phyloP scores from a whole-genome alignment of 2,797 vertebrate genomes.

The Phrynocephalus forsythii region DNA sequence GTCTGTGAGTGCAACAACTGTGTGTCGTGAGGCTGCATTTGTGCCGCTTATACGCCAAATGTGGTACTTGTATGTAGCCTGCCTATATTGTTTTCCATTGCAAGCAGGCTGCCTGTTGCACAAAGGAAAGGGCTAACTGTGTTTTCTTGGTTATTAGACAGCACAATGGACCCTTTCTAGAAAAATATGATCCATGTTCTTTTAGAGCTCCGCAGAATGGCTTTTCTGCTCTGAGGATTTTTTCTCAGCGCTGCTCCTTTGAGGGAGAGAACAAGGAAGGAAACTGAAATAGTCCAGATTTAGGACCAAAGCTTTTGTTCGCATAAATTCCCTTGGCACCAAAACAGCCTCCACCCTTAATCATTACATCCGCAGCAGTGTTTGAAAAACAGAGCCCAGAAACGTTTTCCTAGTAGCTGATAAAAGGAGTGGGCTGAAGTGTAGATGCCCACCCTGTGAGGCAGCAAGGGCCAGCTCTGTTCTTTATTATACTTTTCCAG shows the following conservation, averaged over 20 bases:
- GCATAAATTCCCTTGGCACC: slow-evolving; percentile 83
- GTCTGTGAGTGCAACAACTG: background rate
- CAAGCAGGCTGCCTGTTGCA: background rate
- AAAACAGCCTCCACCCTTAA: slow-evolving; percentile 89
- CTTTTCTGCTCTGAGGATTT: slow-evolving; percentile 37
- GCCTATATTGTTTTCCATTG: background rate
- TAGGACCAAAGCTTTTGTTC: slow-evolving; percentile 92
- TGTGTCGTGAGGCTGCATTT: background rate
- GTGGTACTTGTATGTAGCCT: background rate
- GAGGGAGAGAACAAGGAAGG: slow-evolving; percentile 95
- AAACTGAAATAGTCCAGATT: slow-evolving; percentile 87
- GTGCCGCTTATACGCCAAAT: background rate
- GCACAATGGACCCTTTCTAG: slow-evolving; percentile 47
- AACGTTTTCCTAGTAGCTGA: slow-evolving; percentile 49
- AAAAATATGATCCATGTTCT: slow-evolving; percentile 46
- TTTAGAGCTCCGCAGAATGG: slow-evolving; percentile 40
- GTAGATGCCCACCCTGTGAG: slow-evolving; percentile 71
- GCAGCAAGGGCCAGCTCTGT: background rate
- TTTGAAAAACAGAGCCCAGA: slow-evolving; percentile 80
- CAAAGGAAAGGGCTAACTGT: slow-evolving; percentile 1
- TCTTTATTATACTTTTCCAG: slow-evolving; percentile 12
- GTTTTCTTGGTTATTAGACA: background rate
- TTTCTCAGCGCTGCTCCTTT: slow-evolving; percentile 73
- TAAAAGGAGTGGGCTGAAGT: slow-evolving; percentile 37
- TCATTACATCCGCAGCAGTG: slow-evolving; percentile 83